phyloP scores from a whole-genome alignment of 1,140 invertebrate species.

The Lepidurus packardi region DNA sequence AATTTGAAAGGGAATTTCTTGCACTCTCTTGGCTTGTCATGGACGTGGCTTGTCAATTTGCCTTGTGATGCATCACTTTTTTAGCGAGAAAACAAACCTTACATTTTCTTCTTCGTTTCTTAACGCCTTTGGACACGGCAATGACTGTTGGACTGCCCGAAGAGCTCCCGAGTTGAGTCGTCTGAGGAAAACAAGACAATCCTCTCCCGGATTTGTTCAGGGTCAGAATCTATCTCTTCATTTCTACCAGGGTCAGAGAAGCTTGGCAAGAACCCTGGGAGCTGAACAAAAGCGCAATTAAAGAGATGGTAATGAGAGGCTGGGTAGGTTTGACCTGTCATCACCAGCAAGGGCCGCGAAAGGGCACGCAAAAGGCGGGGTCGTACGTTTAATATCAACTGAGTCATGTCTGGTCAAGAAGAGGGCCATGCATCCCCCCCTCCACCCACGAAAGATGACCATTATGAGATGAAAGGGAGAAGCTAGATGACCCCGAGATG shows the following conservation, averaged over 20 bases:
- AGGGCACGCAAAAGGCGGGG: conserved; percentile 1
- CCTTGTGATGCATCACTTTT: conserved; percentile 21
- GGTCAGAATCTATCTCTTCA: no score
- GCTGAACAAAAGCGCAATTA: no score
- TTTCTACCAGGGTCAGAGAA: no score
- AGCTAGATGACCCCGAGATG: neutral
- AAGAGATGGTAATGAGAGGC: no score
- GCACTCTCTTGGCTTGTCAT: neutral
- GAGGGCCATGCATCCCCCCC: neutral
- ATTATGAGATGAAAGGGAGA: neutral
- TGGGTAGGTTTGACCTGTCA: conserved; percentile 2
- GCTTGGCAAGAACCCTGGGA: no score
- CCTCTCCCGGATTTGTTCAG: no score
- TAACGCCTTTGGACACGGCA: neutral
- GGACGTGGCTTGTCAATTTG: neutral
- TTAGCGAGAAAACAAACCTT: neutral
- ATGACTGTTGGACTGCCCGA: neutral
- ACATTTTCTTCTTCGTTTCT: neutral
- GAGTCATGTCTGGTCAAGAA: neutral
- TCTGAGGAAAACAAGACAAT: no score
- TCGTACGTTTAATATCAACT: conserved; percentile 1
- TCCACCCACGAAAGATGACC: neutral
- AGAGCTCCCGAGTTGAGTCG: neutral
- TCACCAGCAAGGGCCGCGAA: neutral
- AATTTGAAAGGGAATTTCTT: neutral